Conservation (phyloP, 2,888 invertebrate genomes). For the Odontocerum albicorne region DNA sequence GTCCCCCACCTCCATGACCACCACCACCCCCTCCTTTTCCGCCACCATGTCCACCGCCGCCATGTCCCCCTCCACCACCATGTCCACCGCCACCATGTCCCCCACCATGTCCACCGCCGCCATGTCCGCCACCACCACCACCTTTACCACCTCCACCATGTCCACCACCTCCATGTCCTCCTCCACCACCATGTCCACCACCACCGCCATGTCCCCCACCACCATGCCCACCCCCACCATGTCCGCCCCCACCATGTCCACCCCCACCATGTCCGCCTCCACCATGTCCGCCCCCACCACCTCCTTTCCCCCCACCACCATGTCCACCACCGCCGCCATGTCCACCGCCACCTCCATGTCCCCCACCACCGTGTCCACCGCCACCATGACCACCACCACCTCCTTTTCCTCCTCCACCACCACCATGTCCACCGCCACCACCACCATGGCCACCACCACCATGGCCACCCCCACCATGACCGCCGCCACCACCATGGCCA, state of each 20-base stretch:
- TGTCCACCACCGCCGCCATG: conserved; percentile 10
- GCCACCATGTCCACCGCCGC: not conserved
- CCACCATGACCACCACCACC: conserved; percentile 28
- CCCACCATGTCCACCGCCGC: not conserved
- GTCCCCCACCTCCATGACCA: conserved; percentile 2
- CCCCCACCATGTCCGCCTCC: too few species aligned
- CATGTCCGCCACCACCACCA: not conserved
- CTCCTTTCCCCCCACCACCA: conserved; percentile 28
- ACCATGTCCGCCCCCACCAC: conserved; percentile 27
- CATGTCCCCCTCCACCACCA: conserved; percentile 1
- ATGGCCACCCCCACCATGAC: conserved; percentile 29
- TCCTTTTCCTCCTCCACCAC: conserved; percentile 21
- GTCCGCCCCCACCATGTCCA: too few species aligned
- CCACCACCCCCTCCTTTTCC: not conserved
- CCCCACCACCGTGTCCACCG: conserved; percentile 14
- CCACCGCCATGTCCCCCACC: conserved; percentile 28
- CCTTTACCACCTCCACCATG: conserved; percentile 21
- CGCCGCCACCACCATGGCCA: conserved; percentile 26
- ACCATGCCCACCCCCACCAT: too few species aligned
- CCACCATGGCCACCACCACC: conserved; percentile 15
- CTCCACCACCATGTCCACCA: conserved; percentile 9
- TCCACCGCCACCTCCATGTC: conserved; percentile 11
- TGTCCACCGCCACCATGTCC: not conserved
- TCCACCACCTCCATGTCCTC: conserved; percentile 18
- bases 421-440: conserved; percentile 3